These are phyloP conservation scores for Malurus leucopterus DNA, from an alignment of 2,797 vertebrate genomes.

Conservation along the genomic window DNA sequence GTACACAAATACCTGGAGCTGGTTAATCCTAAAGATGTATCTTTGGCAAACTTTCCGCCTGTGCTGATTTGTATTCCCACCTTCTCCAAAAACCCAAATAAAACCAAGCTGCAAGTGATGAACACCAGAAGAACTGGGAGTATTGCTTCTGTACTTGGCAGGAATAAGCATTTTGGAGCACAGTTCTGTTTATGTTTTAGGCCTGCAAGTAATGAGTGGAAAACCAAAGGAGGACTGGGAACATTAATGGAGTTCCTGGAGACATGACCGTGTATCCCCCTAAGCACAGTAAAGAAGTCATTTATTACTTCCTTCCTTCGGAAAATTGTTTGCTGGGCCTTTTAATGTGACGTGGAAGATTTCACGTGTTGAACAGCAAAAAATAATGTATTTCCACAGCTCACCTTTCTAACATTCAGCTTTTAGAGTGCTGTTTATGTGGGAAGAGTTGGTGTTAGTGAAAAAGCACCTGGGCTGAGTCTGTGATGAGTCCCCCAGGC, in stretches of 20 bases:
- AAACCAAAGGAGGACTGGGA: neutral
- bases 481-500: neutral
- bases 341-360: neutral
- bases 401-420: neutral
- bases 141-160: neutral
- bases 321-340: neutral
- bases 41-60: neutral
- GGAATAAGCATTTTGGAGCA: neutral
- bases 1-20: accelerated
- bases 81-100: neutral
- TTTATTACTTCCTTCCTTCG: neutral
- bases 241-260: neutral
- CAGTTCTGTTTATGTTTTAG: neutral
- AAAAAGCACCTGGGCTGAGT: neutral
- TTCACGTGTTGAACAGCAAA: neutral
- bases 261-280: neutral
- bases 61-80: neutral
- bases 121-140: neutral
- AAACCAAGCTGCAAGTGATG: neutral
- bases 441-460: neutral
- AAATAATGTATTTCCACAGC: accelerated
- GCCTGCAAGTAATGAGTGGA: neutral
- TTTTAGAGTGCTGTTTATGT: neutral
- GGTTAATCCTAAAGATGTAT: neutral
- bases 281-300: neutral